Percentiles rank a stretch among this genome's conserved stretches.
Evolutionary conservation across 2,797 vertebrate species (phyloP).

Genomic region (Acropternis orthonyx): DNA sequence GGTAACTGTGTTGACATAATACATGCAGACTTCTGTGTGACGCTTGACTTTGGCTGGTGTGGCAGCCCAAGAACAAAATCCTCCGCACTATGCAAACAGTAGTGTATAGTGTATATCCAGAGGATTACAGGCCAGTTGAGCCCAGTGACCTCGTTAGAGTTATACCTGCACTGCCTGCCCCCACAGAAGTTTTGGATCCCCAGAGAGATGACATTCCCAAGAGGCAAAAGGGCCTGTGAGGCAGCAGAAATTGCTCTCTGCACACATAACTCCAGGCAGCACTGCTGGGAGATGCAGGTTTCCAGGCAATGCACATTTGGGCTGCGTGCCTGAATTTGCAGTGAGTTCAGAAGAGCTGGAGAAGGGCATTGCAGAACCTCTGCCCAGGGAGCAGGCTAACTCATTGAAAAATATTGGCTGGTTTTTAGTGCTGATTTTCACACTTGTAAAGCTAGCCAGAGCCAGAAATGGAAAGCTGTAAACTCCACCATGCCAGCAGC

Average conservation of each 20-base stretch:
- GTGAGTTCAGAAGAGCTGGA: neutral
- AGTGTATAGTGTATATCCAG: rapidly evolving
- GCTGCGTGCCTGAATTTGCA: neutral
- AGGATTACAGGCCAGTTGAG: neutral
- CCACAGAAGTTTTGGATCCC: neutral
- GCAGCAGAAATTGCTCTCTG: neutral
- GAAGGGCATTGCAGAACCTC: neutral
- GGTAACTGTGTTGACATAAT: constrained; percentile 9
- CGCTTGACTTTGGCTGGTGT: neutral
- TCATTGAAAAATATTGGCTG: neutral
- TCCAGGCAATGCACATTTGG: neutral
- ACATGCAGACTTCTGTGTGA: neutral
- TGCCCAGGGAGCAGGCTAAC: neutral
- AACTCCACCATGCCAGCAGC: neutral
- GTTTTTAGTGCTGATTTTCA: neutral
- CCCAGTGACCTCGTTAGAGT: neutral
- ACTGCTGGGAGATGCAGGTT: rapidly evolving
- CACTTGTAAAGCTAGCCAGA: neutral
- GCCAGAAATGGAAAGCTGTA: neutral
- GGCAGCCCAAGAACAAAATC: neutral
- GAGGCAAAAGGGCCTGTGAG: neutral
- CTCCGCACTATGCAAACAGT: neutral
- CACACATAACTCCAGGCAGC: neutral
- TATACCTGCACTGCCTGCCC: neutral
- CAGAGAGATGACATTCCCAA: rapidly evolving